These are phyloP conservation scores for Megalopta genalis DNA, from an alignment of 1,140 invertebrate species.

Conservation along the genomic window DNA sequence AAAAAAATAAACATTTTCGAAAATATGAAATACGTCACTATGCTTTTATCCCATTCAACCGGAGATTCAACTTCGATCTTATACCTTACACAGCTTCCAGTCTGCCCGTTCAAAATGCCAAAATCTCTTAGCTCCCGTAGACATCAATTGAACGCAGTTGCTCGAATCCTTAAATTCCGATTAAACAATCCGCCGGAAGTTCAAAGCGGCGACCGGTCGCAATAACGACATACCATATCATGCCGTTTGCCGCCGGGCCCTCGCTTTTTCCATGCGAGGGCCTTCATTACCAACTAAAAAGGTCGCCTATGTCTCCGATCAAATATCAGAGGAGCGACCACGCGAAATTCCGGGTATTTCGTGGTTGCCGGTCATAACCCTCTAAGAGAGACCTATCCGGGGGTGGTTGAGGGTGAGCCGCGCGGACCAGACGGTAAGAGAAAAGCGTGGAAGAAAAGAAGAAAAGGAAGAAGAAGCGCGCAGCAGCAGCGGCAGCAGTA, in stretches of 20 bases:
- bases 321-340: slow-evolving; percentile 41
- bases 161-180: not conserved
- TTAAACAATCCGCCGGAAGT: not conserved
- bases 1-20: too few relatives aligned
- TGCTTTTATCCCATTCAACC: too few relatives aligned
- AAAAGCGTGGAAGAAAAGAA: not conserved
- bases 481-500: too few relatives aligned
- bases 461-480: not conserved
- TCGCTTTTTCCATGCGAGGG: slow-evolving; percentile 4
- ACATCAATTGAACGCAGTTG: too few relatives aligned
- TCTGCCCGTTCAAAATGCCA: too few relatives aligned
- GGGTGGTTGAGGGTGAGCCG: not conserved
- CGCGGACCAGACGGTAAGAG: not conserved
- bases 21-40: too few relatives aligned
- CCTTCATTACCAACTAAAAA: slow-evolving; percentile 34
- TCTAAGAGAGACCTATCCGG: not conserved
- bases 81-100: too few relatives aligned
- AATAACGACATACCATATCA: slow-evolving; percentile 36
- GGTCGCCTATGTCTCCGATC: slow-evolving; percentile 22
- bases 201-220: slow-evolving; percentile 14
- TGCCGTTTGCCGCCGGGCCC: not conserved
- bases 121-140: too few relatives aligned
- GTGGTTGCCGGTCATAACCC: slow-evolving; percentile 40
- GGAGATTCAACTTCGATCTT: too few relatives aligned
- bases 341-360: slow-evolving; percentile 44